Evolutionary conservation across 2,888 invertebrate species (phyloP).

Genomic region (Schizaphis graminum): DNA sequence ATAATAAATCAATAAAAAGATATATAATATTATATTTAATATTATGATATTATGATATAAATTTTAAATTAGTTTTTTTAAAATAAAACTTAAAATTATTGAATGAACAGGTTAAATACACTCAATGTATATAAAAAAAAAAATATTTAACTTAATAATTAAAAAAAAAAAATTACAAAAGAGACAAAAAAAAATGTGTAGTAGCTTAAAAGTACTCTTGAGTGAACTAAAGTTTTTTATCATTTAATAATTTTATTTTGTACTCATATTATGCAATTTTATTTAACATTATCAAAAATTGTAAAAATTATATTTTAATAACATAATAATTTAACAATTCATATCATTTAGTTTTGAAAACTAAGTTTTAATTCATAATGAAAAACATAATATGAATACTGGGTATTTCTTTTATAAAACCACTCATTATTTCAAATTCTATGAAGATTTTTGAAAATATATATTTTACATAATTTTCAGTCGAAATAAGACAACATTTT

Average conservation of each 20-base stretch:
- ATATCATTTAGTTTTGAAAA: background rate
- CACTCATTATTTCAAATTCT: no score
- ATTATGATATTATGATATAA: no score
- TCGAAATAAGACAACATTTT: no score
- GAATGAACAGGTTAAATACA: background rate
- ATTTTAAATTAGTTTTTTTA: background rate
- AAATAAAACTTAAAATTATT: background rate
- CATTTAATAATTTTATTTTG: background rate
- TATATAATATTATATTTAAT: no score
- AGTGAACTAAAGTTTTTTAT: background rate
- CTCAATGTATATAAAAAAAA: background rate
- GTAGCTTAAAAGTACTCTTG: background rate
- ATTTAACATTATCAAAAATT: background rate
- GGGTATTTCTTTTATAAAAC: no score
- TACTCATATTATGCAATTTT: background rate
- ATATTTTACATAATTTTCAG: no score
- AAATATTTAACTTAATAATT: background rate
- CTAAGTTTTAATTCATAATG: background rate
- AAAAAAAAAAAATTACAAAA: background rate
- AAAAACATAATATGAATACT: background rate
- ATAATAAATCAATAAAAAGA: background rate
- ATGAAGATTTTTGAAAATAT: background rate
- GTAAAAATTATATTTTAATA: background rate
- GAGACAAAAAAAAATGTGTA: background rate
- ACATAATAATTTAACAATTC: background rate